Conservation (phyloP, 2,888 invertebrate genomes). For the Noctuana brunneofusca region DNA sequence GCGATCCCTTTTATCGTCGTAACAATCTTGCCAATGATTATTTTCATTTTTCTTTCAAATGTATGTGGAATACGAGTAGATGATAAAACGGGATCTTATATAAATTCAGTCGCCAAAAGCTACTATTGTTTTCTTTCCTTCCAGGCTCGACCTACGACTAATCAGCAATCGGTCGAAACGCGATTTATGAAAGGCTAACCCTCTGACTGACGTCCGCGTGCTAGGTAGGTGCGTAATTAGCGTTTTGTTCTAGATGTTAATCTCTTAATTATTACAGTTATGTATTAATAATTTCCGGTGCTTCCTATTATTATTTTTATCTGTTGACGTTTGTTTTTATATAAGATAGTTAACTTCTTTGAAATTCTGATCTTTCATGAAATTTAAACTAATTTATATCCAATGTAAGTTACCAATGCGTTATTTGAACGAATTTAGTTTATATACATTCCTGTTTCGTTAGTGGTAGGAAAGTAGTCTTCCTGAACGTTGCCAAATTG, state of each 20-base stretch:
- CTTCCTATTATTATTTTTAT: conserved; percentile 78
- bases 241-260: conserved; percentile 50
- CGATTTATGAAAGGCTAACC: conserved; percentile 32
- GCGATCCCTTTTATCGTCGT: conserved; percentile 13
- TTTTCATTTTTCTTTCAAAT: conserved; percentile 9
- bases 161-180: conserved; percentile 32
- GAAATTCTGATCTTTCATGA: conserved; percentile 57
- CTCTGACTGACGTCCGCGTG: conserved; percentile 28
- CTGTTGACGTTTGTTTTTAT: conserved; percentile 77
- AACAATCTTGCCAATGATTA: conserved; percentile 23
- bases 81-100: conserved; percentile 19
- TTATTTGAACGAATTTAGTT: conserved; percentile 81
- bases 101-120: conserved; percentile 33
- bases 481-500: conserved; percentile 82
- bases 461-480: conserved; percentile 82
- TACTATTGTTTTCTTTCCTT: conserved; percentile 36
- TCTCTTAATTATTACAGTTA: conserved; percentile 52
- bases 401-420: conserved; percentile 77
- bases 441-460: conserved; percentile 79
- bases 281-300: conserved; percentile 69
- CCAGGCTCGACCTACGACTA: conserved; percentile 34
- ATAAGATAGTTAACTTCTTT: conserved; percentile 67
- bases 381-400: conserved; percentile 62
- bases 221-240: conserved; percentile 34
- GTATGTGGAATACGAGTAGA: conserved; percentile 4